Conservation (phyloP, 2,797 vertebrate species). For the Catamblyrhynchus diadema region DNA sequence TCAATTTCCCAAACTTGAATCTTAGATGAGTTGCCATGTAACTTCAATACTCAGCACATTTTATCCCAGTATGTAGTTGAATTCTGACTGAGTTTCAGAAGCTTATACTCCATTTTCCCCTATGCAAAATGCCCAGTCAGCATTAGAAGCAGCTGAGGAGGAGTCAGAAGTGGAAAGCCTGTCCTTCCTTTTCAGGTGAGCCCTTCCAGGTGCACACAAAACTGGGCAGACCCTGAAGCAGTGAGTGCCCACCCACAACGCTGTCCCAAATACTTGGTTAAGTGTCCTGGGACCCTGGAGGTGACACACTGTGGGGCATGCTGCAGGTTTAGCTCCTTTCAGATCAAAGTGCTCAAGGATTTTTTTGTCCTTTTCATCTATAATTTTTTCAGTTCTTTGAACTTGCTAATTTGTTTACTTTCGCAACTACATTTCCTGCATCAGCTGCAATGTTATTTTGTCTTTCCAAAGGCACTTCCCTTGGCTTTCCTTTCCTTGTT, state of each 20-base stretch:
- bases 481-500: not conserved
- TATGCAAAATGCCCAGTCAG: not conserved
- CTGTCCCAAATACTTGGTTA: not conserved
- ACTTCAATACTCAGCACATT: not conserved
- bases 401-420: not conserved
- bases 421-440: not conserved
- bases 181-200: not conserved
- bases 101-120: not conserved
- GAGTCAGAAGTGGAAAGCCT: not conserved
- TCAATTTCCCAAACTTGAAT: not conserved
- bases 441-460: not conserved
- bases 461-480: not conserved
- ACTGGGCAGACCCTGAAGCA: not conserved
- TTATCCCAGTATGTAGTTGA: not conserved
- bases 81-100: not conserved
- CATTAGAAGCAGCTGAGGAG: not conserved
- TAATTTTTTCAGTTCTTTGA: not conserved
- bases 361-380: not conserved
- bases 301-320: accelerated
- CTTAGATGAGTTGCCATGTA: not conserved
- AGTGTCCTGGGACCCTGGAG: not conserved
- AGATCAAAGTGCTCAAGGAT: not conserved
- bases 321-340: not conserved
- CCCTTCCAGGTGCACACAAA: not conserved
- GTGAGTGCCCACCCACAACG: accelerated